Base-by-base conservation (phyloP, 2,113 vertebrate genomes). In the Equus przewalskii region DNA sequence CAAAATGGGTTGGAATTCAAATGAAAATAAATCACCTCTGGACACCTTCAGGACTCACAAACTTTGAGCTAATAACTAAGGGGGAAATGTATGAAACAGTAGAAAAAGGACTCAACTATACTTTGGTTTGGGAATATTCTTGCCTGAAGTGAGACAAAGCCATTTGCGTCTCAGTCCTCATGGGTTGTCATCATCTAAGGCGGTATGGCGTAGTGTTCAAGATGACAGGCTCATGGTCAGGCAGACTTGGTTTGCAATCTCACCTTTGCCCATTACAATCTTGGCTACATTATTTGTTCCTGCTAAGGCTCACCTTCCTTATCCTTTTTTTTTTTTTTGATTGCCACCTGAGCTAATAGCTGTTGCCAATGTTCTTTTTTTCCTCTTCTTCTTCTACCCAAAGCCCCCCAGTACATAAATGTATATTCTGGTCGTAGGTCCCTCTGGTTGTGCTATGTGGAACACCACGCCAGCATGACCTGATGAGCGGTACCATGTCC, bases 1-100 rank as follows among this genome's bases (percentile, higher is more conserved):
- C 49, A 80, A 94, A 94, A 89, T 75, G 14, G 84, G 28, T 72
- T 87, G 67, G 33, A 92, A 96, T 65, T 73, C 58, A 95, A 80
- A 81, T 78, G 76, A 95, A 97, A 96, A 98, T 80, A 93, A 96
- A 93, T 94, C 86, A 91, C n/a, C 44, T 73, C 21, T 93, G 65
- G 69, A 93, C 8, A 87, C 12, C 28, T 97, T 95, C 12, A 69
- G 62, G 72, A 78, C 22, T 90, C 89, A 9, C 6, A 88, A 97
- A 96, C 84, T 76, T 75, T 80, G 84, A 84, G 81, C 65, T 89
- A 86, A 84, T 96, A 96, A 83, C 46, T 26, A 49, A 51, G n/a
- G 58, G 54, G 4, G 75, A 89, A 94, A 82, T 73, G 0, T n/a
- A 60, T 51, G 7, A 60, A 72, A 11, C 6, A 51, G 28, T 79